Evolutionary conservation across 35 echinoderm and acorn worm species (phyloP).

Genomic region (Apostichopus parvimensis): DNA sequence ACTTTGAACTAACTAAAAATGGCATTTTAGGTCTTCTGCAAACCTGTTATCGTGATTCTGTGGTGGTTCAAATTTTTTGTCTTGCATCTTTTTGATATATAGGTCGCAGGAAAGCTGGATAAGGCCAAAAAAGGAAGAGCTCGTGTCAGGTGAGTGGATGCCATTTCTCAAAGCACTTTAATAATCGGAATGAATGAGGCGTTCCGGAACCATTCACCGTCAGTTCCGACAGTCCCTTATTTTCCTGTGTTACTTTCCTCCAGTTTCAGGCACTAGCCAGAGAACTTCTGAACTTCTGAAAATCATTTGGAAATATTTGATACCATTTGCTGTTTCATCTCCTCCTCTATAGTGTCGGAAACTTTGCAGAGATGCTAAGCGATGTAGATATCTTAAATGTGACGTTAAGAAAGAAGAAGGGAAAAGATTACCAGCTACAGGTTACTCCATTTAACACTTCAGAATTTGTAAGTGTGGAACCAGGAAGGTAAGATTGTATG

Average conservation of each 20-base stretch:
- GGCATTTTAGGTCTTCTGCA: no score
- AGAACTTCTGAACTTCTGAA: no score
- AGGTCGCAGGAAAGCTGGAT: conserved; percentile 63
- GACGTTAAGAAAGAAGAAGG: background rate
- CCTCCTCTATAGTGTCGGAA: conserved; percentile 25
- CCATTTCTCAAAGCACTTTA: no score
- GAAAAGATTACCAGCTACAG: background rate
- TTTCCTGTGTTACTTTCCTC: no score
- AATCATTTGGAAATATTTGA: no score
- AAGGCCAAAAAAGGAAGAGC: conserved; percentile 67
- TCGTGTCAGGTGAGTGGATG: conserved; percentile 58
- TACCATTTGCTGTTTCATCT: background rate
- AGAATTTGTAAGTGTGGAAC: conserved; percentile 33
- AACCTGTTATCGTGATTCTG: no score
- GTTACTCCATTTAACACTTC: conserved; percentile 11
- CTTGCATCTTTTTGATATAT: conserved; percentile 3
- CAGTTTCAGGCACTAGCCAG: no score
- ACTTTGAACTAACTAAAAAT: no score
- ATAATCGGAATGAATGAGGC: no score
- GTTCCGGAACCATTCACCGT: no score
- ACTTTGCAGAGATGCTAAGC: conserved; percentile 1
- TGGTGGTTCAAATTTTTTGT: background rate
- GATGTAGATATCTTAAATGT: background rate
- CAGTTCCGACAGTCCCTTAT: no score
- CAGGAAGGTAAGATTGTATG: conserved; percentile 28